phyloP scores from a whole-genome alignment of 2,888 invertebrate genomes.

The Frankliniella fusca region DNA sequence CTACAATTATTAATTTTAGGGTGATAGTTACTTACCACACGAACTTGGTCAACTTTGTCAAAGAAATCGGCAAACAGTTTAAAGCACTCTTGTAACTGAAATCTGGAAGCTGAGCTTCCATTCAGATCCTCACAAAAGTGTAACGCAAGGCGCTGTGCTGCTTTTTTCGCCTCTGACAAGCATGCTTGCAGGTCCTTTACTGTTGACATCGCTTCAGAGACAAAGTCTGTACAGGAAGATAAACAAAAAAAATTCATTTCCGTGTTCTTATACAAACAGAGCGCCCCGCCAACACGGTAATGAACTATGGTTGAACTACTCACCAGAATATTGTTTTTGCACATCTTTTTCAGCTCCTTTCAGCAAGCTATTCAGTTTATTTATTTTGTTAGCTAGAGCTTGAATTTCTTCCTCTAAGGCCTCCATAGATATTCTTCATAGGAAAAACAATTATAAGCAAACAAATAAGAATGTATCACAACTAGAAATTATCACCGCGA shows the following conservation, averaged over 20 bases:
- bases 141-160: slow-evolving; percentile 44
- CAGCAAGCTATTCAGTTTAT: slow-evolving; percentile 34
- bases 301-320: slow-evolving; percentile 25
- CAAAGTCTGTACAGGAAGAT: slow-evolving; percentile 37
- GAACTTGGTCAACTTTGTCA: slow-evolving; percentile 46
- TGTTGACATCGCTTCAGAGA: slow-evolving; percentile 42
- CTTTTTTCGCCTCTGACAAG: slow-evolving; percentile 43
- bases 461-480: background rate
- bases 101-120: slow-evolving; percentile 39
- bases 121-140: slow-evolving; percentile 50
- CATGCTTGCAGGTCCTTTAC: slow-evolving; percentile 42
- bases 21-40: slow-evolving; percentile 43
- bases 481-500: background rate
- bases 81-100: slow-evolving; percentile 49
- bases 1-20: background rate
- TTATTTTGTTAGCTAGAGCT: slow-evolving; percentile 33
- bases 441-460: slow-evolving; percentile 25
- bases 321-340: slow-evolving; percentile 37
- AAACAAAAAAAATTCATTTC: background rate
- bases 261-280: background rate
- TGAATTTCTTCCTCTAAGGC: slow-evolving; percentile 38
- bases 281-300: background rate
- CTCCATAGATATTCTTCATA: slow-evolving; percentile 36
- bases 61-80: slow-evolving; percentile 47
- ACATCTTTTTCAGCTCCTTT: slow-evolving; percentile 34